Evolutionary conservation across 2,113 vertebrate species (phyloP), one percentile per base, ranked within the genome.

Genomic region (Corvus hawaiiensis): DNA sequence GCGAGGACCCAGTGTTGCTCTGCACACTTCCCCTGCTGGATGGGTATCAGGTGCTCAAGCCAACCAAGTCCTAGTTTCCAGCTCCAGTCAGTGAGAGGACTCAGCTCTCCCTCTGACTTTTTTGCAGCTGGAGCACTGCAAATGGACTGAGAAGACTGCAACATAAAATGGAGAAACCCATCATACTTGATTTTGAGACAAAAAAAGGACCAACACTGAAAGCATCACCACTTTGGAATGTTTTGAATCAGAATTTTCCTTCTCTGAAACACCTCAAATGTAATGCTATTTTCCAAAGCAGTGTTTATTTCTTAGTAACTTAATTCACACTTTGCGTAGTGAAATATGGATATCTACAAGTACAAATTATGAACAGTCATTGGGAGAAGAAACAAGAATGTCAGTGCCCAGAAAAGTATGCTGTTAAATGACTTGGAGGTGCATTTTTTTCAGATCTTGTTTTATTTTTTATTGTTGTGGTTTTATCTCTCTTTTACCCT

Each of bases 31-130:
- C 10, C 17, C 44, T 59, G 28, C 3, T 55, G n/a, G 14, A 16
- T 13, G 12, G 9, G 4, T 49, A 54, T 18, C 44, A 76, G 10
- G 3, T n/a, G 5, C n/a, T 76, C 11, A 59, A 59, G 27, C 2
- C 23, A 48, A 13, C 10, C 22, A 51, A 55, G 28, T 43, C 23
- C 41, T 22, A 11, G 1, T 37, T 87, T 41, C 37, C 35, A 59
- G 13, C 22, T 78, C 32, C 0, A 0, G 32, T 84, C 26, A 15
- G 9, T 5, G 4, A 3, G 9, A 82, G 24, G 28, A 71, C 16
- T 27, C 28, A 9, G 6, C 12, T 79, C 16, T 55, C 11, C 6
- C 23, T 52, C 73, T 55, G 22, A 44, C 11, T 52, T 49, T 2
- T 33, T 59, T 86, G 54, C 20, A 58, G 11, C 22, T 41, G n/a